Evolutionary conservation across 1,140 invertebrate species (phyloP).

Genomic region (Oryctes rhinoceros): DNA sequence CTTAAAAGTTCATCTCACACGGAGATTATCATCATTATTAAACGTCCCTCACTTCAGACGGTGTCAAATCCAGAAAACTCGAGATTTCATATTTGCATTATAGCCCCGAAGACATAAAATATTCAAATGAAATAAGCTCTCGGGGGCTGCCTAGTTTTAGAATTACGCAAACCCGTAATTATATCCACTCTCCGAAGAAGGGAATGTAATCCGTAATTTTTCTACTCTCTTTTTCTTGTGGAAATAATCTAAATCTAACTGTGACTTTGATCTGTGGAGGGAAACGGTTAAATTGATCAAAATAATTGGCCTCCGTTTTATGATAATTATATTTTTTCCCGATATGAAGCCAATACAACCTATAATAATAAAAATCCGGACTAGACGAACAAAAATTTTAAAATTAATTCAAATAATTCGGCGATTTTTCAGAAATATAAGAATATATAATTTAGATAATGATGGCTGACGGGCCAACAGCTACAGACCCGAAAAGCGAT

Average conservation of each 20-base stretch:
- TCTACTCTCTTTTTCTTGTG: neutral
- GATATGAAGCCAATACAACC: constrained; percentile 26
- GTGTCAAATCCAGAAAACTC: constrained; percentile 17
- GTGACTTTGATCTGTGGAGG: neutral
- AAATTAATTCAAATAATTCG: constrained; percentile 50
- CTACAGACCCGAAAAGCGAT: neutral
- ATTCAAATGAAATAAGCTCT: constrained; percentile 9
- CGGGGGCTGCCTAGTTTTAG: constrained; percentile 4
- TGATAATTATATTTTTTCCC: constrained; percentile 22
- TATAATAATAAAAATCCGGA: constrained; percentile 40
- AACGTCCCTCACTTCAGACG: constrained; percentile 21
- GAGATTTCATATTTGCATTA: constrained; percentile 23
- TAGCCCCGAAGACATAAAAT: constrained; percentile 29
- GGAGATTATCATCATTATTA: constrained; percentile 26
- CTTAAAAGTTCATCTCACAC: constrained; percentile 32
- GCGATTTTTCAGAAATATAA: constrained; percentile 47
- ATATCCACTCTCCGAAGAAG: neutral
- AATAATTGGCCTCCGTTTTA: constrained; percentile 23
- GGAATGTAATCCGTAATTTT: neutral
- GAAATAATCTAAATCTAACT: constrained; percentile 23
- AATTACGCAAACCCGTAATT: constrained; percentile 18
- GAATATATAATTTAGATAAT: constrained; percentile 54
- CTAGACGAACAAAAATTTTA: constrained; percentile 39
- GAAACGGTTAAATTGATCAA: neutral
- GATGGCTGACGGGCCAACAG: constrained; percentile 29